A percentile compares a stretch with the other conserved stretches of the same genome.
Evolutionary conservation across 2,888 invertebrate genomes (phyloP).

Genomic region (Lissocephala sabroskyi): DNA sequence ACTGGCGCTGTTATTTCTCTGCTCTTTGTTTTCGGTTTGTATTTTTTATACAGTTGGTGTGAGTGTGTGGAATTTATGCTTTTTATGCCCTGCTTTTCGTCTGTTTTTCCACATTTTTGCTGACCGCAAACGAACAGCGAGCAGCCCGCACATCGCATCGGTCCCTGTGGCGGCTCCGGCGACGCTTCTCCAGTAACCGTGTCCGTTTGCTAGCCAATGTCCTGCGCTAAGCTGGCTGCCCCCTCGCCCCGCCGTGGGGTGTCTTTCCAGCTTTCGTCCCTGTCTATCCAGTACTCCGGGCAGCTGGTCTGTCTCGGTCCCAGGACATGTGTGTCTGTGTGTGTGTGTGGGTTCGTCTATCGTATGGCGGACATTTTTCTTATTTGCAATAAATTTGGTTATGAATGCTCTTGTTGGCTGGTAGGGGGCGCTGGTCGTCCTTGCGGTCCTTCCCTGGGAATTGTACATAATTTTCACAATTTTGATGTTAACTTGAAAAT

Average conservation of each 20-base stretch:
- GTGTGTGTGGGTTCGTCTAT: constrained; percentile 23
- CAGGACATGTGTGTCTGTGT: constrained; percentile 1
- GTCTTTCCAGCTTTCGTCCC: constrained; percentile 5
- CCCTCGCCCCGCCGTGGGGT: not conserved
- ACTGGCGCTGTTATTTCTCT: constrained; percentile 25
- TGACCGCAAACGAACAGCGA: constrained; percentile 46
- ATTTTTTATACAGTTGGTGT: constrained; percentile 24
- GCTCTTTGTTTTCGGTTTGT: constrained; percentile 17
- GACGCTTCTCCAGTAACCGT: constrained; percentile 32
- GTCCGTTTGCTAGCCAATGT: constrained; percentile 37
- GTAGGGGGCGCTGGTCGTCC: constrained; percentile 5
- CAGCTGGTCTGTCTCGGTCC: not conserved
- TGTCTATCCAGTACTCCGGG: constrained; percentile 5
- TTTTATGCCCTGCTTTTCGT: constrained; percentile 56
- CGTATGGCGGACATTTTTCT: constrained; percentile 65
- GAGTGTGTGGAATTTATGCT: constrained; percentile 47
- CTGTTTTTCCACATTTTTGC: constrained; percentile 46
- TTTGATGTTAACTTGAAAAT: constrained; percentile 69
- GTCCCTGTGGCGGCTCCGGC: constrained; percentile 26
- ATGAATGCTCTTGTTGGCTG: constrained; percentile 49
- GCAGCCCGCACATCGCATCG: constrained; percentile 16
- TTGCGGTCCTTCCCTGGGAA: constrained; percentile 36
- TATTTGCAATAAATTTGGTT: constrained; percentile 71
- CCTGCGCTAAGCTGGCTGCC: constrained; percentile 34
- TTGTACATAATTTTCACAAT: constrained; percentile 66